Evolutionary conservation across 2,113 vertebrate species (phyloP).

Genomic region (Cephalopholis sonnerati): DNA sequence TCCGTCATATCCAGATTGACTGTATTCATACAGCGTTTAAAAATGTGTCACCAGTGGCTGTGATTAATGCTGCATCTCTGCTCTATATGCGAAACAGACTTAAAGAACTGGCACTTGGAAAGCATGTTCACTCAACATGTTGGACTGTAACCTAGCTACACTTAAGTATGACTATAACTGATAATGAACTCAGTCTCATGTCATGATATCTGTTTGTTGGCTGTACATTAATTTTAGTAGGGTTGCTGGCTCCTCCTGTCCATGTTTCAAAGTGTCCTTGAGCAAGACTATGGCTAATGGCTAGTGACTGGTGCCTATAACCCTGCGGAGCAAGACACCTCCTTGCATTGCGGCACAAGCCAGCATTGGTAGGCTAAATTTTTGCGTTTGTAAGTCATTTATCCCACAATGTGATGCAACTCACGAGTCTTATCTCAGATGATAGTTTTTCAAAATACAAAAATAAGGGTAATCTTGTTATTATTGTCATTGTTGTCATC

Average conservation of each 20-base stretch:
- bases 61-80: not conserved
- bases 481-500: no score
- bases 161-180: not conserved
- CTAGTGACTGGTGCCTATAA: no score
- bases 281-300: no score
- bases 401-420: not conserved
- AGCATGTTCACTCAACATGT: not conserved
- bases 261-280: not conserved
- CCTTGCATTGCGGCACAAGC: not conserved
- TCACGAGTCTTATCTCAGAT: not conserved
- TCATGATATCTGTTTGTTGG: not conserved
- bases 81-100: not conserved
- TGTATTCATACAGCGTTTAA: not conserved
- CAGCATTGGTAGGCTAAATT: no score
- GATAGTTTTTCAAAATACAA: not conserved
- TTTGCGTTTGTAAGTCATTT: no score
- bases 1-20: not conserved
- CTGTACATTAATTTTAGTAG: not conserved
- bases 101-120: not conserved
- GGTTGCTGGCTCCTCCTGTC: not conserved
- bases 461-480: not conserved
- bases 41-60: not conserved
- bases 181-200: not conserved
- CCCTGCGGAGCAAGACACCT: not conserved
- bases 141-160: not conserved